Conservation (phyloP, 2,113 vertebrate species). For the Motacilla tschutschensis region DNA sequence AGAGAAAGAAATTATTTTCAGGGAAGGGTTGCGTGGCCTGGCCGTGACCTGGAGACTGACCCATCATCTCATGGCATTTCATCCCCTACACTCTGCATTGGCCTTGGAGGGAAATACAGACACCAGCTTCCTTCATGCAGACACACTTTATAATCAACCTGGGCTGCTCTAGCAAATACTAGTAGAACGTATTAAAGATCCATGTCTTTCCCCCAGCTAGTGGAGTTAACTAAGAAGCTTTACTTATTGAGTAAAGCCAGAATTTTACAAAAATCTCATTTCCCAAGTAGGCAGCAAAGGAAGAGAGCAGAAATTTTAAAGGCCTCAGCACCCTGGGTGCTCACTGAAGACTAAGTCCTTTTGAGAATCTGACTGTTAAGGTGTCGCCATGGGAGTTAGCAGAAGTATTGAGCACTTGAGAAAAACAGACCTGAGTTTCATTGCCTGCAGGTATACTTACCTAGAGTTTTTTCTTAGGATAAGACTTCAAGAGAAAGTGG, state of each 20-base stretch:
- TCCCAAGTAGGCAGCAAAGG: constrained; percentile 32
- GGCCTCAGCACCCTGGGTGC: constrained; percentile 57
- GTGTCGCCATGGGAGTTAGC: constrained; percentile 47
- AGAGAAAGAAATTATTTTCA: not conserved
- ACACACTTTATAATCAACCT: not conserved
- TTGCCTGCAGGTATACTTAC: constrained; percentile 61
- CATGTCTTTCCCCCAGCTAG: not conserved
- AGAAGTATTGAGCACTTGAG: constrained; percentile 43
- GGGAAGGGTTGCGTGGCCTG: not conserved
- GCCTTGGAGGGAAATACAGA: not conserved
- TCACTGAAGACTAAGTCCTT: constrained; percentile 52
- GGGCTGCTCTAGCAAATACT: not conserved
- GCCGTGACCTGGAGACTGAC: not conserved
- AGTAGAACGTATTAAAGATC: not conserved
- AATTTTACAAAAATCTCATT: constrained; percentile 53
- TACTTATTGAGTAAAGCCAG: constrained; percentile 31
- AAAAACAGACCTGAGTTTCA: constrained; percentile 52
- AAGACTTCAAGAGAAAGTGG: constrained; percentile 61
- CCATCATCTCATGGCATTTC: not conserved
- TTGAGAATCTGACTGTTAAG: constrained; percentile 47
- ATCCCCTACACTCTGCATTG: rapidly evolving
- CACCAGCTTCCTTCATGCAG: not conserved
- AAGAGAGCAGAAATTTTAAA: constrained; percentile 40
- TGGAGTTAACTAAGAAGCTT: constrained; percentile 40
- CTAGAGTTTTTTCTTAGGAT: constrained; percentile 53